These are phyloP conservation scores for Glaucidium brasilianum DNA, from an alignment of 2,113 vertebrate genomes.

Conservation along the genomic window DNA sequence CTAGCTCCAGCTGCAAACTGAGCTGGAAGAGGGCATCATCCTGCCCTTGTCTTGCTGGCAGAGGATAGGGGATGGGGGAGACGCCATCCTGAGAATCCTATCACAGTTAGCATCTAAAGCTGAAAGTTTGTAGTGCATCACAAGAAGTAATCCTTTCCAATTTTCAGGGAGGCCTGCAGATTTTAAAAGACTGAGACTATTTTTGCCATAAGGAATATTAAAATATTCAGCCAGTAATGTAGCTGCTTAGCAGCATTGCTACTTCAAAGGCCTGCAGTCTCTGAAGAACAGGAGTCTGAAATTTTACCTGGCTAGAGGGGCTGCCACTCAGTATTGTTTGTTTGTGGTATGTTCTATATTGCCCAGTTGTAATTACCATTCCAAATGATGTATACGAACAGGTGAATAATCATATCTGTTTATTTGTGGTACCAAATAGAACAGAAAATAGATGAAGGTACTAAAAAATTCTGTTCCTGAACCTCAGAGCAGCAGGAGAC, in stretches of 20 bases:
- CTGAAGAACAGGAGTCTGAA: neutral
- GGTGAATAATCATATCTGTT: neutral
- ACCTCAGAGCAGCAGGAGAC: neutral
- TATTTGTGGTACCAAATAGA: neutral
- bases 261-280: neutral
- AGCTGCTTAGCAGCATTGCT: neutral
- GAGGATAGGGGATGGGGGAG: neutral
- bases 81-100: neutral
- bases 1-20: neutral
- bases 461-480: neutral
- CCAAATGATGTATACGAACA: neutral
- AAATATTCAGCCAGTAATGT: neutral
- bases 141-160: neutral
- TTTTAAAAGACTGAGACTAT: neutral
- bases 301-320: neutral
- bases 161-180: neutral
- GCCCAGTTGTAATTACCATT: neutral
- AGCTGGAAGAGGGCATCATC: neutral
- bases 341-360: neutral
- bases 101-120: neutral
- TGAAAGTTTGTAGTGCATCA: neutral
- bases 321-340: neutral
- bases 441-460: neutral
- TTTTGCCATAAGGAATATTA: neutral
- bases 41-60: neutral